These are phyloP conservation scores for Molossus molossus DNA, from an alignment of 2,797 vertebrate species.

Conservation along the genomic window DNA sequence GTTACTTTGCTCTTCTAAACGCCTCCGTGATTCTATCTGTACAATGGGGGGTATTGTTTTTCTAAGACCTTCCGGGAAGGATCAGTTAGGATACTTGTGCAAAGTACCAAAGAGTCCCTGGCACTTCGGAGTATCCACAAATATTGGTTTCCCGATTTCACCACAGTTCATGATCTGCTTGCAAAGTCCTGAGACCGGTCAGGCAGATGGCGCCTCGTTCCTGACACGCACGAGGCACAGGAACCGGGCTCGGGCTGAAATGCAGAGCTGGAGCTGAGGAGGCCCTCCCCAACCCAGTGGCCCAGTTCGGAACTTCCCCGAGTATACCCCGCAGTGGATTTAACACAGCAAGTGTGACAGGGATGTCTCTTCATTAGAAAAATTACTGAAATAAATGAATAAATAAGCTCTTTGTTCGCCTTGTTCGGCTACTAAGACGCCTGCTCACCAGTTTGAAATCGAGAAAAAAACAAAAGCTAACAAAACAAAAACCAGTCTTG, in stretches of 20 bases:
- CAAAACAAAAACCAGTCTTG: not conserved
- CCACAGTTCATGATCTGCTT: not conserved
- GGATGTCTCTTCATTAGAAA: not conserved
- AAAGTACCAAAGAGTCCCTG: not conserved
- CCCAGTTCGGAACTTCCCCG: not conserved
- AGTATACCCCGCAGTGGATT: not conserved
- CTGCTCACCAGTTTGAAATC: not conserved
- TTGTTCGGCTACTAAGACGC: not conserved
- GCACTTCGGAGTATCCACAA: not conserved
- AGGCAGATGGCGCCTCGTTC: not conserved
- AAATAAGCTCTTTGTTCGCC: not conserved
- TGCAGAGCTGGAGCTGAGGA: not conserved
- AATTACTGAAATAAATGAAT: not conserved
- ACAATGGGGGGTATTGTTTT: not conserved
- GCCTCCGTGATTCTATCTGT: not conserved
- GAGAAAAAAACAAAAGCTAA: not conserved
- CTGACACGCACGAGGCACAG: not conserved
- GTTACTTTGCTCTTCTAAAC: not conserved
- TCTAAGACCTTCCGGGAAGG: not conserved
- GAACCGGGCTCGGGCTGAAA: too few species aligned
- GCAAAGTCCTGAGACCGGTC: not conserved
- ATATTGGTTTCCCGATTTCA: not conserved
- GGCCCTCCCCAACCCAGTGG: not conserved
- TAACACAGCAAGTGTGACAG: not conserved
- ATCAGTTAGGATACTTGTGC: too few species aligned